These are phyloP conservation scores for Harpagoxenus sublaevis DNA, from an alignment of 2,888 invertebrate species.

Conservation along the genomic window DNA sequence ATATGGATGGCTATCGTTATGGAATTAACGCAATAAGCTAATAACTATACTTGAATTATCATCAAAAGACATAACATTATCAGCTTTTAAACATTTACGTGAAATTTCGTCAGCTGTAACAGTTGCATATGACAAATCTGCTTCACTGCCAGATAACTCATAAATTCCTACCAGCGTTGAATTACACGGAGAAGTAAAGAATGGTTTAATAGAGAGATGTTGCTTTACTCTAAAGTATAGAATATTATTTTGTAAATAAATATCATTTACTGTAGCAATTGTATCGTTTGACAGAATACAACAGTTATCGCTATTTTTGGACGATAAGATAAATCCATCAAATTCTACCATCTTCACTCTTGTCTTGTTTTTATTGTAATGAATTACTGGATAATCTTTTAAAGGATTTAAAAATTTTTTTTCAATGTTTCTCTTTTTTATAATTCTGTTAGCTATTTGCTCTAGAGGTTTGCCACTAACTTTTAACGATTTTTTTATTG, in stretches of 20 bases:
- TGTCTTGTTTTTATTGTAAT: not conserved
- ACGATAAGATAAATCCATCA: constrained; percentile 3
- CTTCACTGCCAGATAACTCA: not conserved
- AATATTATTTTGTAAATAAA: constrained; percentile 10
- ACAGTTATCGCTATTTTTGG: not conserved
- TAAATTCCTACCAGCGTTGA: constrained; percentile 20
- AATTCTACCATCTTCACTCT: not conserved
- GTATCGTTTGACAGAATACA: not conserved
- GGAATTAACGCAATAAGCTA: not conserved
- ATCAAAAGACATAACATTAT: constrained; percentile 23
- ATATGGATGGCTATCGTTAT: not conserved
- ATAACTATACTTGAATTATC: constrained; percentile 22
- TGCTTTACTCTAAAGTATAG: constrained; percentile 10
- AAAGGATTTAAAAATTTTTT: not conserved
- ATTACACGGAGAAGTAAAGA: constrained; percentile 5
- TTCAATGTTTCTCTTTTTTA: not conserved
- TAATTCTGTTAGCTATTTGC: constrained; percentile 7
- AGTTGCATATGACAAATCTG: not conserved
- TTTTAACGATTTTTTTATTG: constrained; percentile 14
- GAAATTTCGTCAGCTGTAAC: constrained; percentile 15
- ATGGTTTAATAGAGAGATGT: constrained; percentile 12
- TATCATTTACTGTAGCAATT: constrained; percentile 13
- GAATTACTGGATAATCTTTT: constrained; percentile 2
- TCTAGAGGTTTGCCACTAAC: not conserved
- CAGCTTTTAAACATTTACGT: constrained; percentile 19